These are phyloP conservation scores for Drosophila biarmipes DNA, from an alignment of 1,140 invertebrate genomes.

Conservation along the genomic window DNA sequence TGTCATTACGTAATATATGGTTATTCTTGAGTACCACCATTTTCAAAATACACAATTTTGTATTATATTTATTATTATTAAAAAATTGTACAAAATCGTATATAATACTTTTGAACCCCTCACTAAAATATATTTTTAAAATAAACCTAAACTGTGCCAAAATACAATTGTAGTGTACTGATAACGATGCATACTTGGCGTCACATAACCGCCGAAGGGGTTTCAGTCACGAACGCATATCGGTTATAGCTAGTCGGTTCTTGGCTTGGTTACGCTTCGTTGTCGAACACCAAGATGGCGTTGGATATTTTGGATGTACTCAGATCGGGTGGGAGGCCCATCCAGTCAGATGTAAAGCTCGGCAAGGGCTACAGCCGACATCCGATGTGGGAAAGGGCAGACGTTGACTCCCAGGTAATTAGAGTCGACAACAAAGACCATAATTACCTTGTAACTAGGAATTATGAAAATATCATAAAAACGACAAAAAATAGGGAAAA, in stretches of 20 bases:
- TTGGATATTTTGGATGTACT: conserved; percentile 47
- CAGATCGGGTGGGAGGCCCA: conserved; percentile 12
- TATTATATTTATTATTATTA: too few species aligned
- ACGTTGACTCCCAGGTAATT: conserved; percentile 69
- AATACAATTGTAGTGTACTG: conserved; percentile 2
- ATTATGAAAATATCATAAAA: conserved; percentile 65
- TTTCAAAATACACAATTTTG: too few species aligned
- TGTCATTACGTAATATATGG: too few species aligned
- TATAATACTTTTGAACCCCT: too few species aligned
- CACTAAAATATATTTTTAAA: background rate
- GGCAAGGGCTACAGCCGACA: conserved; percentile 1
- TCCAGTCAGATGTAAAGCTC: conserved; percentile 32
- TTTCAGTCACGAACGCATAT: conserved; percentile 44
- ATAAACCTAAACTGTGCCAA: background rate
- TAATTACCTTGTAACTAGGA: conserved; percentile 74
- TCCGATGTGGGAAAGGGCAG: conserved; percentile 57
- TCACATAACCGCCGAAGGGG: conserved; percentile 20
- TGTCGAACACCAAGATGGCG: conserved; percentile 62
- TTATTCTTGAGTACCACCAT: too few species aligned
- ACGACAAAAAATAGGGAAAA: conserved; percentile 37
- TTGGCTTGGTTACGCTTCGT: conserved; percentile 71
- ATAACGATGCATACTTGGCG: conserved; percentile 2
- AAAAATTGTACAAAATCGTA: too few species aligned
- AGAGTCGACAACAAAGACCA: conserved; percentile 68
- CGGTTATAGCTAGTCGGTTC: conserved; percentile 42